Conservation (phyloP, 2,113 vertebrate genomes). For the Takifugu flavidus region DNA sequence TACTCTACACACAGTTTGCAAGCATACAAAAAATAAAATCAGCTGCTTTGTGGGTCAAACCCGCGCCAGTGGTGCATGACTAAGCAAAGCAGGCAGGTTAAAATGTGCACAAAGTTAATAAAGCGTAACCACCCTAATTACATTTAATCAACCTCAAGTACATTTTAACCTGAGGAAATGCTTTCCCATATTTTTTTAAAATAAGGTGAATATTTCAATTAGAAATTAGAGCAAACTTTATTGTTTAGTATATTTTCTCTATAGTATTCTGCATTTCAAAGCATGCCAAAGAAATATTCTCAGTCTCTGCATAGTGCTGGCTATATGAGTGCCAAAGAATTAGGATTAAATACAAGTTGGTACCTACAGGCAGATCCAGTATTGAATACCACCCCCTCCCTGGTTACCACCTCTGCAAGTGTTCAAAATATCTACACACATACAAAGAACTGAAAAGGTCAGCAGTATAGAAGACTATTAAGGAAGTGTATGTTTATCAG, state of each 20-base stretch:
- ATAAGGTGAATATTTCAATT: slow-evolving; percentile 47
- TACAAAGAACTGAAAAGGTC: slow-evolving; percentile 60
- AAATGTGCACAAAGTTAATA: slow-evolving; percentile 71
- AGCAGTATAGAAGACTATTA: slow-evolving; percentile 40
- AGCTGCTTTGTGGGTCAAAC: slow-evolving; percentile 52
- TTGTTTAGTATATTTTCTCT: slow-evolving; percentile 64
- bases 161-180: slow-evolving; percentile 25
- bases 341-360: slow-evolving; percentile 53
- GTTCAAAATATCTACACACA: slow-evolving; percentile 68
- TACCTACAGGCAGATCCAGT: slow-evolving; percentile 74
- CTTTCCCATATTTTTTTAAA: slow-evolving; percentile 31
- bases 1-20: slow-evolving; percentile 68
- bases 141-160: slow-evolving; percentile 11
- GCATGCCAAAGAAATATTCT: slow-evolving; percentile 76
- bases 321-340: slow-evolving; percentile 73
- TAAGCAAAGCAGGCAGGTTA: slow-evolving; percentile 78
- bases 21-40: slow-evolving; percentile 57
- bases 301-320: slow-evolving; percentile 80
- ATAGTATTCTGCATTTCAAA: slow-evolving; percentile 80
- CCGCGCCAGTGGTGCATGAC: slow-evolving; percentile 38
- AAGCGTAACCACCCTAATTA: slow-evolving; percentile 40
- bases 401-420: slow-evolving; percentile 13
- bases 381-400: slow-evolving; percentile 47
- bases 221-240: slow-evolving; percentile 69
- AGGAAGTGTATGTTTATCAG: slow-evolving; percentile 5